Evolutionary conservation across 2,888 invertebrate species (phyloP).

Genomic region (Yponomeuta plumbellus): DNA sequence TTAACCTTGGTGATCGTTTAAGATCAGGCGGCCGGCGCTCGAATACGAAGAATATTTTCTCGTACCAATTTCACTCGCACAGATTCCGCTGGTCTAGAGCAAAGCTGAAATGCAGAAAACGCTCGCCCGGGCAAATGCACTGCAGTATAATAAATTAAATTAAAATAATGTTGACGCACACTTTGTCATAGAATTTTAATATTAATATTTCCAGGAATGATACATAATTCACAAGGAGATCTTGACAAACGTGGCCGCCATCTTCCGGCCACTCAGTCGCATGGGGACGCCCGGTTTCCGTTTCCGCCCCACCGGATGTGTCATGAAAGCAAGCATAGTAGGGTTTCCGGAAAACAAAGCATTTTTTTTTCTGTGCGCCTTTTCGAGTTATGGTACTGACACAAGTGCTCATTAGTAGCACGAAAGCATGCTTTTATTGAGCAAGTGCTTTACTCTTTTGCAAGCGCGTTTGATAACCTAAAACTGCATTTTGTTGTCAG

Average conservation of each 20-base stretch:
- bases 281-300: background rate
- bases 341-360: background rate
- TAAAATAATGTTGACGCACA: background rate
- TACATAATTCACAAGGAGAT: slow-evolving; percentile 2
- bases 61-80: too few relatives aligned
- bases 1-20: too few relatives aligned
- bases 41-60: too few relatives aligned
- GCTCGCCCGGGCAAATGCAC: background rate
- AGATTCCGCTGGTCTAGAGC: too few relatives aligned
- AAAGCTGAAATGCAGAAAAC: background rate
- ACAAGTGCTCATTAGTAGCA: too few relatives aligned
- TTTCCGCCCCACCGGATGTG: slow-evolving; percentile 1
- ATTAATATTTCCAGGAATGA: background rate
- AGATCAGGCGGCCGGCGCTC: too few relatives aligned
- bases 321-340: background rate
- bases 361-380: too few relatives aligned
- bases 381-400: too few relatives aligned
- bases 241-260: slow-evolving; percentile 4
- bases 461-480: too few relatives aligned
- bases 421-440: too few relatives aligned
- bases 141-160: background rate
- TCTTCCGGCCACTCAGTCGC: slow-evolving; percentile 8
- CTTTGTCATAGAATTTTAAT: background rate
- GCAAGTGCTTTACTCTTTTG: too few relatives aligned
- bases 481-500: too few relatives aligned